A percentile compares a stretch with the other conserved stretches of the same genome.
Evolutionary conservation across 2,797 vertebrate genomes (phyloP).

Genomic region (Dermochelys coriacea): DNA sequence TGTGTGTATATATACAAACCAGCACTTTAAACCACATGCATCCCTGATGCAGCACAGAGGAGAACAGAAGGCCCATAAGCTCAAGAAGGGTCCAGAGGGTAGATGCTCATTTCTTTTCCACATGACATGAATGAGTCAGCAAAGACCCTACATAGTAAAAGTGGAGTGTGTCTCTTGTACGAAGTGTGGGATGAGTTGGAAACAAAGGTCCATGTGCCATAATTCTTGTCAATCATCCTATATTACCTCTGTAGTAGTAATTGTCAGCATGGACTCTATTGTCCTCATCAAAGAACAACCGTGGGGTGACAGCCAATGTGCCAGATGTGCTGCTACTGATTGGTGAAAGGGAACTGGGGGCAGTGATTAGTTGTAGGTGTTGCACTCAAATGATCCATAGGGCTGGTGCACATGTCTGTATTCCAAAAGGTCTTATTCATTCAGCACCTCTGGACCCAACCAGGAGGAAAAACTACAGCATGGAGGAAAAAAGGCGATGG

Average conservation of each 20-base stretch:
- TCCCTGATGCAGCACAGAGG: slow-evolving; percentile 8
- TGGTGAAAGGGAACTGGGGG: background rate
- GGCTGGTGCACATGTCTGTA: background rate
- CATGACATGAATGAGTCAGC: slow-evolving; percentile 36
- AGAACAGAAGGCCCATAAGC: slow-evolving; percentile 45
- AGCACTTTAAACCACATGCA: slow-evolving; percentile 19
- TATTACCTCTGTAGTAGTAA: background rate
- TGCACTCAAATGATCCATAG: background rate
- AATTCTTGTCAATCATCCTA: slow-evolving; percentile 8
- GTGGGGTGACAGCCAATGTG: background rate
- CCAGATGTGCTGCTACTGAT: background rate
- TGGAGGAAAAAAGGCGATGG: background rate
- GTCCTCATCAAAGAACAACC: accelerated
- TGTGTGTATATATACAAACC: background rate
- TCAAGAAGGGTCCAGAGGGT: background rate
- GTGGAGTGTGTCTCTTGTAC: background rate
- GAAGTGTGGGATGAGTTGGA: slow-evolving; percentile 33
- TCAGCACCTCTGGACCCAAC: background rate
- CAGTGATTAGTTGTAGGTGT: background rate
- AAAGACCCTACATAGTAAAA: background rate
- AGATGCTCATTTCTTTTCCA: slow-evolving; percentile 50
- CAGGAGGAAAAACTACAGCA: background rate
- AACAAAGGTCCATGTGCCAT: slow-evolving; percentile 47
- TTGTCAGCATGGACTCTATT: background rate
- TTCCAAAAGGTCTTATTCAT: background rate